phyloP scores from a whole-genome alignment of 2,888 invertebrate species.

The Neoascia interrupta region DNA sequence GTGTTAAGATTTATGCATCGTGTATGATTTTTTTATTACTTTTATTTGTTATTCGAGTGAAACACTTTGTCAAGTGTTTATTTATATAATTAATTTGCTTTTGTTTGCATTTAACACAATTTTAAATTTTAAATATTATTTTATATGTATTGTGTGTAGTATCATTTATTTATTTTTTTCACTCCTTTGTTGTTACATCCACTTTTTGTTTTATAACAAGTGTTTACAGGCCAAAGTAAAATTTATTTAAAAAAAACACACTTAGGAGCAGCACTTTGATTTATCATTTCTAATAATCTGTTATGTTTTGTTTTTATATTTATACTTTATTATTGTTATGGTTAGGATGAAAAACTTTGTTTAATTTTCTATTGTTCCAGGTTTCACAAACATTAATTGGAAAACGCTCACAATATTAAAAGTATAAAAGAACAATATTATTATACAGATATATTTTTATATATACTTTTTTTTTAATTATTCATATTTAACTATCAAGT shows the following conservation, averaged over 20 bases:
- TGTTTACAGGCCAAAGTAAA: slow-evolving; percentile 25
- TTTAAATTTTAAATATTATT: slow-evolving; percentile 41
- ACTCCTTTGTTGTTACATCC: slow-evolving; percentile 25
- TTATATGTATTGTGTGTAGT: slow-evolving; percentile 49
- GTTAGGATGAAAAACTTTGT: slow-evolving; percentile 42
- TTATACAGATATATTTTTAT: slow-evolving; percentile 51
- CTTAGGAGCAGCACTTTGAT: slow-evolving; percentile 26
- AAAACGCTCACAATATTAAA: slow-evolving; percentile 55
- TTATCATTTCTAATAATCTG: slow-evolving; percentile 35
- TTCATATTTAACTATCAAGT: slow-evolving; percentile 48
- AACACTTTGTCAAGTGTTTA: slow-evolving; percentile 53
- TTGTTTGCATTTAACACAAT: slow-evolving; percentile 37
- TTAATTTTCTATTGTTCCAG: slow-evolving; percentile 23
- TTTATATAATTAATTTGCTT: too few relatives aligned
- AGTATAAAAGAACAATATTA: slow-evolving; percentile 56
- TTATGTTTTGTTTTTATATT: slow-evolving; percentile 42
- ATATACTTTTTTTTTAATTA: slow-evolving; percentile 55
- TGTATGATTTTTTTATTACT: slow-evolving; percentile 50
- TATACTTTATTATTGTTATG: slow-evolving; percentile 22
- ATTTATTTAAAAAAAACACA: slow-evolving; percentile 9
- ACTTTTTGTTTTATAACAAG: slow-evolving; percentile 22
- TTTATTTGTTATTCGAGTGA: slow-evolving; percentile 64
- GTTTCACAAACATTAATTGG: slow-evolving; percentile 45
- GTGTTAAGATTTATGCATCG: background rate
- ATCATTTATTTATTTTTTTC: too few relatives aligned